phyloP scores from a whole-genome alignment of 2,888 invertebrate species.

The Tipula lateralis region DNA sequence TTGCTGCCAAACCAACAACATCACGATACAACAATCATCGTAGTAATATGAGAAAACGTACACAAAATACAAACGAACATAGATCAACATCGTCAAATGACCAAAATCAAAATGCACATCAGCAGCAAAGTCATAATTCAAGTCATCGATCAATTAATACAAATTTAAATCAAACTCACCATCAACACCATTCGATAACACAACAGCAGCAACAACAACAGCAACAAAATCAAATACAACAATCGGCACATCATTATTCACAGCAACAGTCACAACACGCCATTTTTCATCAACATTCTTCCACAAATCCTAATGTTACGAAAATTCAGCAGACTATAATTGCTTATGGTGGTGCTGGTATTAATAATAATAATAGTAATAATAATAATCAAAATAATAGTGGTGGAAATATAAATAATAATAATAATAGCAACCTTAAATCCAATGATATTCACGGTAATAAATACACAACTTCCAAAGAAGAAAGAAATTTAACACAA shows the following conservation, averaged over 20 bases:
- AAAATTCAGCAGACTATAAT: slow-evolving; percentile 35
- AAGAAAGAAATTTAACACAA: slow-evolving; percentile 33
- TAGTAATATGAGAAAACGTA: slow-evolving; percentile 40
- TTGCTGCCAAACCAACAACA: slow-evolving; percentile 42
- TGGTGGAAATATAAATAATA: slow-evolving; percentile 29
- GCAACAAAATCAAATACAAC: slow-evolving; percentile 31
- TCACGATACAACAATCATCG: slow-evolving; percentile 43
- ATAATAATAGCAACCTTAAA: slow-evolving; percentile 37
- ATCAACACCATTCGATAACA: slow-evolving; percentile 37
- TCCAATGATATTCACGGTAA: slow-evolving; percentile 2
- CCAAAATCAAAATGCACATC: slow-evolving; percentile 36
- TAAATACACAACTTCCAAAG: slow-evolving; percentile 12
- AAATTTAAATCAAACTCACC: slow-evolving; percentile 20
- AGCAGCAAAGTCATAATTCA: slow-evolving; percentile 28
- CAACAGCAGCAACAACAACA: slow-evolving; percentile 33
- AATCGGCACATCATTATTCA: slow-evolving; percentile 34
- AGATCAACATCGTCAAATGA: slow-evolving; percentile 32
- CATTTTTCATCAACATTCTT: slow-evolving; percentile 27
- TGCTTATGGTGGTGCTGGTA: slow-evolving; percentile 35
- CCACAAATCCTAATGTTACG: slow-evolving; percentile 15
- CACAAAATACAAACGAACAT: slow-evolving; percentile 42
- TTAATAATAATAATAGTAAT: slow-evolving; percentile 38
- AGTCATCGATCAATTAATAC: slow-evolving; percentile 26
- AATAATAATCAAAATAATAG: slow-evolving; percentile 32
- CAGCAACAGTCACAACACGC: slow-evolving; percentile 36